phyloP scores from a whole-genome alignment of 2,113 vertebrate species.

The human (Homo sapiens) region DNA sequence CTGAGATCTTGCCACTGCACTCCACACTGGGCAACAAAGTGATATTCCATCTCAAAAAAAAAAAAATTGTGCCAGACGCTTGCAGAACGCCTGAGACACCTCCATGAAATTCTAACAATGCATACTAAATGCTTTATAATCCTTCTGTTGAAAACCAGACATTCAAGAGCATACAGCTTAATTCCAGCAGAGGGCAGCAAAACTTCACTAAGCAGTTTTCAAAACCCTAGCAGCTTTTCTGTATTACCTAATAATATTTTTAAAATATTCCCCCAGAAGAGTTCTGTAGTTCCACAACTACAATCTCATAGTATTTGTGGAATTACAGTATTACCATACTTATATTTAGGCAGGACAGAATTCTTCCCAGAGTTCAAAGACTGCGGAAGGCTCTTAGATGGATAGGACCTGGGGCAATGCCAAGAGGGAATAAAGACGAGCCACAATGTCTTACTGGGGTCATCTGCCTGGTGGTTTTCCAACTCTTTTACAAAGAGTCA shows the following conservation, averaged over 20 bases:
- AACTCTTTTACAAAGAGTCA: not conserved
- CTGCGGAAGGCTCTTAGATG: not conserved
- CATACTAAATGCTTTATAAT: not conserved
- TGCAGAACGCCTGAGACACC: not conserved
- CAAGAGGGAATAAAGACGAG: not conserved
- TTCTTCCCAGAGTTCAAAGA: constrained; percentile 12
- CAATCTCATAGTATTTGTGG: not conserved
- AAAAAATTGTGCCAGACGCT: not conserved
- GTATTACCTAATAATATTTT: not conserved
- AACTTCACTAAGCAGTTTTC: constrained; percentile 17
- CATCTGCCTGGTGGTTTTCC: not conserved
- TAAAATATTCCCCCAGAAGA: not conserved
- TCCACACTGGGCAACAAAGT: not conserved
- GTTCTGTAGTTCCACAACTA: not conserved
- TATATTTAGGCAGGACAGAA: not conserved
- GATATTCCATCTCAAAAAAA: not conserved
- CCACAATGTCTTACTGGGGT: not conserved
- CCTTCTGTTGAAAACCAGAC: not conserved
- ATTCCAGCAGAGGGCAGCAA: constrained; percentile 69
- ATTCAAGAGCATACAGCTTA: not conserved
- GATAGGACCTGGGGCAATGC: not conserved
- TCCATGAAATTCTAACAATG: not conserved
- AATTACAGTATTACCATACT: not conserved
- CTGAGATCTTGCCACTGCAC: not conserved
- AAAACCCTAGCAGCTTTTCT: not conserved